Percentiles rank a stretch among this genome's conserved stretches.
phyloP scores from a whole-genome alignment of 2,113 vertebrate species.

The Climacteris rufus region DNA sequence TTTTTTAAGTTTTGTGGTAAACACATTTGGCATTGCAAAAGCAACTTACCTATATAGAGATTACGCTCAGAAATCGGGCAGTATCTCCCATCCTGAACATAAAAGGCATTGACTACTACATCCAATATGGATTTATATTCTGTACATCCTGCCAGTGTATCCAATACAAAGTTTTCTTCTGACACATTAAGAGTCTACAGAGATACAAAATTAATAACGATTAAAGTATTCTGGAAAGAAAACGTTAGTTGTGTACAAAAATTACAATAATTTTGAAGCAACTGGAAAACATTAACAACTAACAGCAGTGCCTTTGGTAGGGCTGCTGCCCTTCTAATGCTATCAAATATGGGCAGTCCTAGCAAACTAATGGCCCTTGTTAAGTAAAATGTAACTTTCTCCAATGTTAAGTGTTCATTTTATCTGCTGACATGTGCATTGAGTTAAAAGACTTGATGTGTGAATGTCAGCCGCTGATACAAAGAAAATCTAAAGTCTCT shows the following conservation, averaged over 20 bases:
- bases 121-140: constrained; percentile 80
- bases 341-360: neutral
- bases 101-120: constrained; percentile 82
- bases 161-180: constrained; percentile 76
- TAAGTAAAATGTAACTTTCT: neutral
- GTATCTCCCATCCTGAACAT: constrained; percentile 65
- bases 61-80: constrained; percentile 71
- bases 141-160: constrained; percentile 82
- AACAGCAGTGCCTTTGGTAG: neutral
- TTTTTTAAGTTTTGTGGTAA: neutral
- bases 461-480: neutral
- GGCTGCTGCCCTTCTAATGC: neutral
- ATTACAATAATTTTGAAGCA: neutral
- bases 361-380: neutral
- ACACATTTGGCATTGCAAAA: neutral
- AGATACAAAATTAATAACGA: neutral
- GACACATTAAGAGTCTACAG: constrained; percentile 37
- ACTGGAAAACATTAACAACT: neutral
- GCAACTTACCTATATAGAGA: constrained; percentile 79
- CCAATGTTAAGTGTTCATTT: neutral
- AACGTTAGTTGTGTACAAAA: neutral
- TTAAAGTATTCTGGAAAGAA: neutral
- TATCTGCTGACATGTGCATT: neutral
- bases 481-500: neutral
- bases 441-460: neutral